Evolutionary conservation across 2,113 vertebrate genomes (phyloP).

Genomic region (Forbesichthys agassizii): DNA sequence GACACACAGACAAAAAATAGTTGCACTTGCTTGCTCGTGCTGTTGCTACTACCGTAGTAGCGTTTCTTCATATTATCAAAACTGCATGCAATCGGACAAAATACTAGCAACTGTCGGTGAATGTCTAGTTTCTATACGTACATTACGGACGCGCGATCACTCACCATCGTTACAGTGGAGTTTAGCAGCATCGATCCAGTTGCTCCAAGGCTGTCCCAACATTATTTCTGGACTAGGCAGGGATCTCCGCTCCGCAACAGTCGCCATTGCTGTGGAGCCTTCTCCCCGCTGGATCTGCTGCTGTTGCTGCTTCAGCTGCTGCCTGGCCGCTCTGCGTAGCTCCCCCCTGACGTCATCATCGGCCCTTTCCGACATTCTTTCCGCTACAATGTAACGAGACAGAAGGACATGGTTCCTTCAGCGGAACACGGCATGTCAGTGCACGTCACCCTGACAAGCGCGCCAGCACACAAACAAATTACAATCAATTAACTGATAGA

Average conservation of each 20-base stretch:
- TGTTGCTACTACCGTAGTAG: slow-evolving; percentile 68
- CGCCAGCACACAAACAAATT: too few relatives aligned
- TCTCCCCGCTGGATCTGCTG: slow-evolving; percentile 82
- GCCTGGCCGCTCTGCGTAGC: slow-evolving; percentile 89
- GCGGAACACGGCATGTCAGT: too few relatives aligned
- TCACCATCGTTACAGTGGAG: slow-evolving; percentile 94
- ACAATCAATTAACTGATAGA: too few relatives aligned
- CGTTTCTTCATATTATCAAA: slow-evolving; percentile 75
- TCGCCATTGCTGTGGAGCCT: slow-evolving; percentile 92
- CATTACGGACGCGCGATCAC: slow-evolving; percentile 62
- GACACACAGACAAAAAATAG: slow-evolving; percentile 72
- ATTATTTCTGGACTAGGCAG: slow-evolving; percentile 94
- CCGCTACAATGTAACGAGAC: slow-evolving; percentile 94
- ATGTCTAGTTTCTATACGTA: slow-evolving; percentile 55
- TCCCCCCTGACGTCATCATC: slow-evolving; percentile 97
- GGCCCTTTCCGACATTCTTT: slow-evolving; percentile 99
- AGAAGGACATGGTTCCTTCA: slow-evolving; percentile 61
- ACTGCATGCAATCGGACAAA: slow-evolving; percentile 75
- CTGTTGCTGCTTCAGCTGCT: slow-evolving; percentile 77
- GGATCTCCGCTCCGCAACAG: slow-evolving; percentile 91
- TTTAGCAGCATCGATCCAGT: slow-evolving; percentile 93
- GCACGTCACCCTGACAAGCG: too few relatives aligned
- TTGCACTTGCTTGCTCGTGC: slow-evolving; percentile 78
- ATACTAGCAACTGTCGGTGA: slow-evolving; percentile 65
- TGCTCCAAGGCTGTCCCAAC: slow-evolving; percentile 95